Conservation (phyloP, 2,113 vertebrate species). For the Thermophis baileyi region DNA sequence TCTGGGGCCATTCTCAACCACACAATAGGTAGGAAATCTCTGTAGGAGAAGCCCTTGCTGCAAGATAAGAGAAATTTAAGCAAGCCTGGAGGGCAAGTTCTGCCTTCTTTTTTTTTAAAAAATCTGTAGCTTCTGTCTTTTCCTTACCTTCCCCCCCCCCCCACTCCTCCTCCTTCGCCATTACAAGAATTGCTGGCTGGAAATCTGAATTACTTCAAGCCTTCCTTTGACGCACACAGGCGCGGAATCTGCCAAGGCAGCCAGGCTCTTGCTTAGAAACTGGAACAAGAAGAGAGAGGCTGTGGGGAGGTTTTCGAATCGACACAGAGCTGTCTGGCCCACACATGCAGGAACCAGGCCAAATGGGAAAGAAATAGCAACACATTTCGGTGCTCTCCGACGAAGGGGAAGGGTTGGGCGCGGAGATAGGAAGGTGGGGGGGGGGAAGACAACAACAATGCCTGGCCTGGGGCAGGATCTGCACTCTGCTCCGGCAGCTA, state of each 20-base stretch:
- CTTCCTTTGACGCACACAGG: not conserved
- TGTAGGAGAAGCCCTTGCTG: not conserved
- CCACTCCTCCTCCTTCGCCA: not conserved
- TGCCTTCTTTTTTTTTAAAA: not conserved
- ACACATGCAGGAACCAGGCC: constrained; percentile 30
- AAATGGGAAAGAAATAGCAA: not conserved
- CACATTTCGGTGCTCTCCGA: not conserved
- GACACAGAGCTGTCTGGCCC: constrained; percentile 33
- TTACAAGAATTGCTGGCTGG: not conserved
- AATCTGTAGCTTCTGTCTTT: not conserved
- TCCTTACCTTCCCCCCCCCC: too few species aligned
- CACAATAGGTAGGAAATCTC: not conserved
- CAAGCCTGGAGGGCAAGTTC: not conserved
- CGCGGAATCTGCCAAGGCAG: not conserved
- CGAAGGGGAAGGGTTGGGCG: not conserved
- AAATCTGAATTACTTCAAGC: not conserved
- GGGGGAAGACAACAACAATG: rapidly evolving
- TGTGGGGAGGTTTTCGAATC: not conserved
- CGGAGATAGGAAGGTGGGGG: not conserved
- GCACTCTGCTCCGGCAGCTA: not conserved
- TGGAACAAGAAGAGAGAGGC: not conserved
- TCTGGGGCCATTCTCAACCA: too few species aligned
- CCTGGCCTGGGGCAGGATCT: not conserved
- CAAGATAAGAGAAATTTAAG: not conserved
- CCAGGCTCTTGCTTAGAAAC: not conserved